Conservation (phyloP, 2,113 vertebrate genomes). For the Sorex fumeus region DNA sequence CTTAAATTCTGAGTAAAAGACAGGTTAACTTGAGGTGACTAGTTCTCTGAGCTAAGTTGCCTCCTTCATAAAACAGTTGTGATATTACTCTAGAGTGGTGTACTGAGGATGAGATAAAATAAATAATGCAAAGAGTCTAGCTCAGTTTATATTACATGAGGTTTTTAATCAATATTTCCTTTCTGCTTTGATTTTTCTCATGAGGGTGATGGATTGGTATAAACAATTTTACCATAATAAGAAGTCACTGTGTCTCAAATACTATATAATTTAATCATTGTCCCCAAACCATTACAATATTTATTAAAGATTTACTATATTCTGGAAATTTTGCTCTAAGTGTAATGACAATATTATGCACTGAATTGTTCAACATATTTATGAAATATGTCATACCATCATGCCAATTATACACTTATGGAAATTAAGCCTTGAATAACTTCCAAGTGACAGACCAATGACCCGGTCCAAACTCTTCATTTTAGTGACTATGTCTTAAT, state of each 20-base stretch:
- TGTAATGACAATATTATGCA: background rate
- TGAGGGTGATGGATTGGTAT: background rate
- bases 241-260: conserved; percentile 32
- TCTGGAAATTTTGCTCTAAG: background rate
- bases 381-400: background rate
- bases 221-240: conserved; percentile 3
- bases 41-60: background rate
- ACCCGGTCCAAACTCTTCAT: background rate
- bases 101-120: background rate
- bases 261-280: background rate
- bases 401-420: background rate
- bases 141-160: background rate
- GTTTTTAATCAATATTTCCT: background rate
- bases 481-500: background rate
- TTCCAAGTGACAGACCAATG: background rate
- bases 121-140: background rate
- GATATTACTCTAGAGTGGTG: background rate
- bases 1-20: background rate
- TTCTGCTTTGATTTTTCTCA: background rate
- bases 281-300: background rate
- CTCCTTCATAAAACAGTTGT: background rate
- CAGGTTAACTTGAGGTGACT: background rate
- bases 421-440: background rate
- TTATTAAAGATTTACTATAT: background rate
- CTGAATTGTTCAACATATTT: background rate